Percentiles rank a stretch among this genome's conserved stretches.
phyloP scores from a whole-genome alignment of 2,113 vertebrate genomes.

The Cyphomyrus discorhynchus region DNA sequence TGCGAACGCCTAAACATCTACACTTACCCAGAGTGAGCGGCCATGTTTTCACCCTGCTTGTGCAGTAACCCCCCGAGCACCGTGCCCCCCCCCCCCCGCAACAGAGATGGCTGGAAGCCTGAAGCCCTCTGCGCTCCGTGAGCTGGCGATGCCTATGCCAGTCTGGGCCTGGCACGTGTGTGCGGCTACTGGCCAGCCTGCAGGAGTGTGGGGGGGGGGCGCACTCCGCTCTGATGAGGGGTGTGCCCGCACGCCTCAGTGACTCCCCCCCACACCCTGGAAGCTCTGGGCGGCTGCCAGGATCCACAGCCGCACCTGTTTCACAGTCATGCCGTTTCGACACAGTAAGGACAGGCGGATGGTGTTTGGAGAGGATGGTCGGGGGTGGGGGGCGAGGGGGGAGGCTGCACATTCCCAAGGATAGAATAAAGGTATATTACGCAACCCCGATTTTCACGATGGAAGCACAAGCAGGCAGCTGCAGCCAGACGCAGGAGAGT shows the following conservation, averaged over 20 bases:
- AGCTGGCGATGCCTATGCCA: background rate
- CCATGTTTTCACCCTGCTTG: background rate
- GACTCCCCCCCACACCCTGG: background rate
- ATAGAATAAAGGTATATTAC: background rate
- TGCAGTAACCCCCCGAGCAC: background rate
- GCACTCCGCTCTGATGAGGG: background rate
- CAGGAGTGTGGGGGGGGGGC: background rate
- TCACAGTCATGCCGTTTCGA: constrained; percentile 8
- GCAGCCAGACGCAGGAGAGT: background rate
- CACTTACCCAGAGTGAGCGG: background rate
- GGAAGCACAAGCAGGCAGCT: background rate
- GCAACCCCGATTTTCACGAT: background rate
- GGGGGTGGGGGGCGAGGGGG: background rate
- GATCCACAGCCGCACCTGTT: constrained; percentile 11
- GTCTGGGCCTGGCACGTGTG: background rate
- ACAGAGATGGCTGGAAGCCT: background rate
- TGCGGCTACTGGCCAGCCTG: background rate
- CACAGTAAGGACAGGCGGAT: background rate
- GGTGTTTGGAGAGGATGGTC: background rate
- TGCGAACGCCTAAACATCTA: background rate
- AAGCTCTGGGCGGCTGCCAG: background rate
- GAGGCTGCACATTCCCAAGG: constrained; percentile 1
- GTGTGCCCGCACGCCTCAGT: background rate
- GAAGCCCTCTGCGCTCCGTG: background rate
- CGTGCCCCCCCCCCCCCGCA: background rate